Base-by-base conservation (phyloP, 2,888 invertebrate genomes). In the Neria commutata region DNA sequence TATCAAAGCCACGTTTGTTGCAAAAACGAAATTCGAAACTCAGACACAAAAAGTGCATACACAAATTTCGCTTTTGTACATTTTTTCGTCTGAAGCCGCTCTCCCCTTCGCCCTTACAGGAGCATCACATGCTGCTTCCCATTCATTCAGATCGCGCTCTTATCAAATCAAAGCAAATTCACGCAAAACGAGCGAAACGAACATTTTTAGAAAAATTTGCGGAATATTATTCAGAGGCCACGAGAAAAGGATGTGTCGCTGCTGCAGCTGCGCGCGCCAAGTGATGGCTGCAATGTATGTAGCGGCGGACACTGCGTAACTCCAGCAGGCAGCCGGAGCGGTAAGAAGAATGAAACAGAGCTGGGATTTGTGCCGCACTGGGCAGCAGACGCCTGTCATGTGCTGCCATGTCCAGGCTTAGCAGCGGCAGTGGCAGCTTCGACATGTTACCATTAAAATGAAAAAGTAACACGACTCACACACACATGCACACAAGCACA, bases 11-110 rank as follows among this genome's bases (percentile, higher is more conserved):
- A n/a, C n/a, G 25, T 11, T 56, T 51, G 56, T 50, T 56, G 54
- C 51, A 8, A 14, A 62, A 62, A 63, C 60, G 63, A 60, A 63
- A 60, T 60, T 58, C 60, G 56, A 63, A 56, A 57, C 63, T 53
- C 23, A 46, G 53, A 11, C 23, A 33, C 23, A 42, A 34, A 37
- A 50, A 34, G 11, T 50, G 50, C 6, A 6, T 19, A 21, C 42
- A 42, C 23, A 29, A 26, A 24, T 42, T 40, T 48, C 25, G 37
- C 42, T 25, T n/a, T 37, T 37, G 37, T 14, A n/a, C n/a, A 37
- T 16, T 34, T 11, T 24, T 45, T 42, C 11, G 11, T 23, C 24
- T 19, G 40, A 21, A 33, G 33, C 17, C 21, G 14, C 24, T 51
- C 33, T 51, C 45, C 33, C 26, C 50, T 51, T 19, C 34, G 24